A percentile compares a stretch with the other conserved stretches of the same genome.
phyloP scores from a whole-genome alignment of 2,113 vertebrate genomes.

The Rhadina sibilatrix region DNA sequence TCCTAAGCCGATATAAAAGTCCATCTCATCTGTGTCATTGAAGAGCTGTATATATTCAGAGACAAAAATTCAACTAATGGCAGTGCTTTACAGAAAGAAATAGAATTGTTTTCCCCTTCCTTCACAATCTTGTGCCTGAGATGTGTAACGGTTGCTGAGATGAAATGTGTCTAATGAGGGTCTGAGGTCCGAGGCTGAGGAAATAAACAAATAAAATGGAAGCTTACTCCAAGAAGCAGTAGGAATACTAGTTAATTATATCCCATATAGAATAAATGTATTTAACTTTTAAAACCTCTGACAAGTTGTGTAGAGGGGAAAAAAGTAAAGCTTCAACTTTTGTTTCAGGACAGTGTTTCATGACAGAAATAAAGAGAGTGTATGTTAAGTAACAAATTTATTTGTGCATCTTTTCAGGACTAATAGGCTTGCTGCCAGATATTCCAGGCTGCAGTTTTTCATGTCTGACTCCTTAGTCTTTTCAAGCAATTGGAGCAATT shows the following conservation, averaged over 20 bases:
- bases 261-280: conserved; percentile 57
- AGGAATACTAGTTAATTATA: conserved; percentile 31
- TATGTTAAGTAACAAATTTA: conserved; percentile 66
- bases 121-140: not conserved
- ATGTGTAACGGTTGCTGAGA: not conserved
- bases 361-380: conserved; percentile 59
- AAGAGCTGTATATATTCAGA: not conserved
- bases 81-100: not conserved
- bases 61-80: not conserved
- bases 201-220: conserved; percentile 40
- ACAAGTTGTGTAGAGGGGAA: not conserved
- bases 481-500: conserved; percentile 67
- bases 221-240: conserved; percentile 19
- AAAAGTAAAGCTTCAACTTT: conserved; percentile 28
- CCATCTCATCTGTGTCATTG: not conserved
- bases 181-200: conserved; percentile 14
- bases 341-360: conserved; percentile 44
- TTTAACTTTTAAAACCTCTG: conserved; percentile 7
- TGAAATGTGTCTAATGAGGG: not conserved
- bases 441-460: conserved; percentile 63
- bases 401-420: conserved; percentile 53
- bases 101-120: not conserved
- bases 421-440: conserved; percentile 66
- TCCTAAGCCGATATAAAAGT: not conserved
- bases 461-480: conserved; percentile 66